Evolutionary conservation across 2,113 vertebrate species (phyloP).

Genomic region (Rhea pennata): DNA sequence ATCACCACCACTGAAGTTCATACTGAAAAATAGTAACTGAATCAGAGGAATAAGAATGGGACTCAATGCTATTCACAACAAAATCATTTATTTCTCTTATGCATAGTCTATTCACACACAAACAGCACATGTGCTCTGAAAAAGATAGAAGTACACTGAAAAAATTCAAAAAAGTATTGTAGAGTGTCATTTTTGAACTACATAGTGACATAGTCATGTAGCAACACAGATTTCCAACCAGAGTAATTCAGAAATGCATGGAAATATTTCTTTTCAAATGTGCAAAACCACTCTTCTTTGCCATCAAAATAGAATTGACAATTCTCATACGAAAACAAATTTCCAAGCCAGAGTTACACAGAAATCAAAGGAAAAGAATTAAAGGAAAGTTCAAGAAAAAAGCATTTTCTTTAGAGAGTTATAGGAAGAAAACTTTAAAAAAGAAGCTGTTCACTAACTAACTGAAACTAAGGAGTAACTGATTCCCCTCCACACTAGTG

Average conservation of each 20-base stretch:
- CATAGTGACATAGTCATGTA: accelerated
- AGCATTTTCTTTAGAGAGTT: not conserved
- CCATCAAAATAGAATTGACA: not conserved
- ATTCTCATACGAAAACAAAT: not conserved
- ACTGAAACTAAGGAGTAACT: not conserved
- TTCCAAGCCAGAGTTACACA: not conserved
- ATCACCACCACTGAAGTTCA: not conserved
- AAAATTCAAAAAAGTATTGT: not conserved
- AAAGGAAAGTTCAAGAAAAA: not conserved
- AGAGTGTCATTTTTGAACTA: not conserved
- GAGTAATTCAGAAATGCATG: not conserved
- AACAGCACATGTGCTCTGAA: not conserved
- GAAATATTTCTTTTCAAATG: not conserved
- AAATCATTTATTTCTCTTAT: not conserved
- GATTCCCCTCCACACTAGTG: not conserved
- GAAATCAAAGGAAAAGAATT: not conserved
- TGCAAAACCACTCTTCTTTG: not conserved
- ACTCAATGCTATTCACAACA: not conserved
- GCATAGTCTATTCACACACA: not conserved
- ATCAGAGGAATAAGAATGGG: not conserved
- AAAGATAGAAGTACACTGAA: not conserved
- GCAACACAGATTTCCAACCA: not conserved
- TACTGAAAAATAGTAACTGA: not conserved
- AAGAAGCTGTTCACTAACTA: not conserved
- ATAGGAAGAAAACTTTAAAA: not conserved